A percentile compares a stretch with the other conserved stretches of the same genome.
Evolutionary conservation across 2,888 invertebrate species (phyloP).

Genomic region (Dryocosmus kuriphilus): DNA sequence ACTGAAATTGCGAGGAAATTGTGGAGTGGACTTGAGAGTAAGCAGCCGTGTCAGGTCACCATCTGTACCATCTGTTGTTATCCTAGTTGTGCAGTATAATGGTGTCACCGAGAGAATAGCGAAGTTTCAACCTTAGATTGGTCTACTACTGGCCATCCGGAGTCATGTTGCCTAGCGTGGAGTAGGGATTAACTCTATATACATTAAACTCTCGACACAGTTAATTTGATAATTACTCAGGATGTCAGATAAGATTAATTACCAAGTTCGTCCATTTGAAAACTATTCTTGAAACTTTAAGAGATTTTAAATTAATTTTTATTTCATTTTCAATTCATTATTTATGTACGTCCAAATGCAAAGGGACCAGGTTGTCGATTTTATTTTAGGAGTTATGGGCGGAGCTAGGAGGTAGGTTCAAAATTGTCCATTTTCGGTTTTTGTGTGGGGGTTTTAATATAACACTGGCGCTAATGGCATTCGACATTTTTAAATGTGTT

Average conservation of each 20-base stretch:
- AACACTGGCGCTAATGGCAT: no score
- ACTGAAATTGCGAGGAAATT: conserved; percentile 29
- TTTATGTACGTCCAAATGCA: no score
- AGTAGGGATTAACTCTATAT: conserved; percentile 10
- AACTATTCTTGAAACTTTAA: background rate
- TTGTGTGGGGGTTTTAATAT: no score
- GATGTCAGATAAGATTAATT: background rate
- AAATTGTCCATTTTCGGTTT: no score
- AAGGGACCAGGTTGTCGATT: no score
- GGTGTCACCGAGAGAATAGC: conserved; percentile 20
- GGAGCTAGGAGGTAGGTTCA: no score
- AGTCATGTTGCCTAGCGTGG: conserved; percentile 1
- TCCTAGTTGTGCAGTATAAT: conserved; percentile 40
- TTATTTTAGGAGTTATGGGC: no score
- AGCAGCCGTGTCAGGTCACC: conserved; percentile 22
- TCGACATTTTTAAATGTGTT: no score
- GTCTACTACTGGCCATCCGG: conserved; percentile 8
- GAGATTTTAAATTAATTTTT: background rate
- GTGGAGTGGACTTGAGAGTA: conserved; percentile 28
- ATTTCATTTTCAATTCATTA: background rate
- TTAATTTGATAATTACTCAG: background rate
- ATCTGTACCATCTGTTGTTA: conserved; percentile 36
- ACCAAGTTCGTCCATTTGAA: background rate
- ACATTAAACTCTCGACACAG: background rate
- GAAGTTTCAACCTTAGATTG: conserved; percentile 4